Base-by-base conservation (phyloP, 2,113 vertebrate species). In the Nestor notabilis region DNA sequence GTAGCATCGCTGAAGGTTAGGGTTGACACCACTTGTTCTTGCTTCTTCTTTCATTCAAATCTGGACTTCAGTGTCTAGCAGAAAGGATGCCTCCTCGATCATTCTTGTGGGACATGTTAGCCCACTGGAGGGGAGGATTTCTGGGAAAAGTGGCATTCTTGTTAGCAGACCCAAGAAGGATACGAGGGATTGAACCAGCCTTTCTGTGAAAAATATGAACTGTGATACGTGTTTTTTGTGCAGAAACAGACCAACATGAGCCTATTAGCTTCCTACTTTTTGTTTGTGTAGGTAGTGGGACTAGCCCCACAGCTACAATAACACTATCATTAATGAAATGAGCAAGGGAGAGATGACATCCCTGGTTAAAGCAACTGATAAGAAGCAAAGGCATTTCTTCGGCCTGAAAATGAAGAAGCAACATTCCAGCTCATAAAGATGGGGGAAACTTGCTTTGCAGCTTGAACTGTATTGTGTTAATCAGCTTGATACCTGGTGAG, bases 401-500 rank as follows among this genome's bases (percentile, higher is more conserved):
- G 60, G 60, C n/a, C 43, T 90, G 76, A 89, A 95, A 71, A 55
- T 41, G 55, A 95, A 92, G 69, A 71, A 82, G 18, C 39, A 81
- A 70, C 80, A 63, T 95, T 90, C 83, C 80, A 87, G 19, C 15
- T 75, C 50, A 75, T 64, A 89, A 94, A 82, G 47, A 47, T 56
- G 41, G 47, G 33, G 28, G 39, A 79, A 87, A 64, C 52, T 56
- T 88, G 61, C 39, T 87, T 71, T 89, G 64, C 80, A 91, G 11
- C 33, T 70, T 83, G 68, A 58, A 46, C 28, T 41, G 44, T 65
- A 72, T 70, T 49, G 52, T 61, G 33, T 56, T 92, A 56, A 86
- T 80, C 35, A 80, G 35, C 46, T 77, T 93, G 63, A 52, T 66
- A 49, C n/a, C 76, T 58, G 11, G 15, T 33, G 28, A 70, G 46